Evolutionary conservation across 2,888 invertebrate genomes (phyloP), one percentile per base, ranked within the genome.

Genomic region (Scaptomyza caliginosa): DNA sequence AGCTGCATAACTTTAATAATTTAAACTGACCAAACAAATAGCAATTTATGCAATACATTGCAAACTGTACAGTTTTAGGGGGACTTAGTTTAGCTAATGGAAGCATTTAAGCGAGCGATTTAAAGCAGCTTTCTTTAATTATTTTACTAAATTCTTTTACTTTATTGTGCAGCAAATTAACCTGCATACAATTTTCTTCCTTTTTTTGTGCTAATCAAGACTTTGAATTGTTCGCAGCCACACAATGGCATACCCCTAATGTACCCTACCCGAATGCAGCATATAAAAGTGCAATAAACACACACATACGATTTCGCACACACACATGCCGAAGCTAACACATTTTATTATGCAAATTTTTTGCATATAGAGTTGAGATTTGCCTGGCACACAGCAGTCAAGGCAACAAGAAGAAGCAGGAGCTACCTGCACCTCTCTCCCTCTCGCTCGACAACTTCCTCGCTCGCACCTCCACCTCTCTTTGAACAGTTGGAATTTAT

Each of bases 261-360:
- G 4, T 19, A 7, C 19, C 6, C 10, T 10, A 46, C 32, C 8
- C 8, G 36, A 43, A 30, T 49, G 40, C 40, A 66, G 13, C 40
- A 32, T 21, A 38, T 42, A 19, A 21, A 50, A 48, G 42, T 67
- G 67, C 67, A 66, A 21, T 19, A 13, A 7, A 32, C 50, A 66
- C 34, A 32, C 40, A 16, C 17, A 49, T 17, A 39, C 7, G n/a
- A n/a, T n/a, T n/a, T n/a, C n/a, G 26, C 30, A 38, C 30, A 16
- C 10, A 26, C 11, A 16, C 40, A 28, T 10, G 24, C 13, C 7
- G 7, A 28, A 6, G 11, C 28, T 30, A 46, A 34, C 46, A 48
- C 34, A 65, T 70, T 71, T 71, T 71, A 58, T 56, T 70, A 71
- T 70, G 70, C 65, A 70, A 70, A 70, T 70, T 70, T 70, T 56